Percentiles rank a stretch among this genome's conserved stretches.
Evolutionary conservation across 2,797 vertebrate genomes (phyloP).

Genomic region (Babyrousa celebensis): DNA sequence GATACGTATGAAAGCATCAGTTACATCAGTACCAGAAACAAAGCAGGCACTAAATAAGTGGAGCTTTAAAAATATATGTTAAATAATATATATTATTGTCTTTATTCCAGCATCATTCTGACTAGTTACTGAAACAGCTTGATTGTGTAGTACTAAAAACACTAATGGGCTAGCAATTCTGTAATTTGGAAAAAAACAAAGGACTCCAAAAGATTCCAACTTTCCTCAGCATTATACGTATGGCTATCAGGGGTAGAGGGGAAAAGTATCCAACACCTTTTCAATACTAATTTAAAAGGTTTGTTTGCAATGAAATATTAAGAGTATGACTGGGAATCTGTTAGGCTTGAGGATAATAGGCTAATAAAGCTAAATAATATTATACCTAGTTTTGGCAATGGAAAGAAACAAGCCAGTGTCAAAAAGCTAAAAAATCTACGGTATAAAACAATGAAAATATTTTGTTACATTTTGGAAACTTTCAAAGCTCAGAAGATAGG

Average conservation of each 20-base stretch:
- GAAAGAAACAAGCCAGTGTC: background rate
- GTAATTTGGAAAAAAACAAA: slow-evolving; percentile 8
- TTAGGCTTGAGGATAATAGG: background rate
- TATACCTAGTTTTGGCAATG: background rate
- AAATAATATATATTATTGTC: background rate
- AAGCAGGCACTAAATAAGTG: too few relatives aligned
- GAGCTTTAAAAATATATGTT: background rate
- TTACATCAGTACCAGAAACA: too few relatives aligned
- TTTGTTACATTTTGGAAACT: slow-evolving; percentile 27
- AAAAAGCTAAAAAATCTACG: background rate
- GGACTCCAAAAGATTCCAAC: background rate
- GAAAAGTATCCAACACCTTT: background rate
- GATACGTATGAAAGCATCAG: too few relatives aligned
- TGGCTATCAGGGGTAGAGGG: background rate
- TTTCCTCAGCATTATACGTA: background rate
- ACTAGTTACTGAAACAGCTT: background rate
- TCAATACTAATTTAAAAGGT: background rate
- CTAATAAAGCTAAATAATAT: background rate
- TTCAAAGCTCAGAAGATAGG: slow-evolving; percentile 2
- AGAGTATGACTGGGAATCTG: background rate
- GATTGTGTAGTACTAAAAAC: background rate
- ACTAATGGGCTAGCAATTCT: background rate
- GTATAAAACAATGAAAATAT: slow-evolving; percentile 37
- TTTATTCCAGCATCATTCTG: background rate
- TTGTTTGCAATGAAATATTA: background rate